Percentiles rank a stretch among this genome's conserved stretches.
These are phyloP conservation scores for Chloromyia formosa DNA, from an alignment of 2,888 invertebrate genomes.

Conservation along the genomic window DNA sequence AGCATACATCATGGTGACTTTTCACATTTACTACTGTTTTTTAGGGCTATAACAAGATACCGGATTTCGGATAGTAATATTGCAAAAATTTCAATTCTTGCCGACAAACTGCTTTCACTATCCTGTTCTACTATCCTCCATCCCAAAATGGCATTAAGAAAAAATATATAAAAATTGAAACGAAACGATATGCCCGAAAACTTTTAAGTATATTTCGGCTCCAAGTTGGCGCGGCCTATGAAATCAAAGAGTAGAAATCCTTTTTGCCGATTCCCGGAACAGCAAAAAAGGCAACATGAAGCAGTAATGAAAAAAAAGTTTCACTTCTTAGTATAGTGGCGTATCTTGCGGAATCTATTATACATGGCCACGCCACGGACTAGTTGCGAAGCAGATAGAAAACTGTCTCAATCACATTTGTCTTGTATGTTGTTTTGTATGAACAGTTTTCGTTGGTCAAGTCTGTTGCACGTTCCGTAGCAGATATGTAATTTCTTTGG, in stretches of 20 bases:
- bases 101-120: neutral
- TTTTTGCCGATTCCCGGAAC: constrained; percentile 7
- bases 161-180: constrained; percentile 5
- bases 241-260: constrained; percentile 15
- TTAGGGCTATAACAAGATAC: neutral
- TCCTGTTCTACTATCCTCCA: neutral
- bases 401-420: neutral
- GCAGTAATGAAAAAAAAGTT: neutral
- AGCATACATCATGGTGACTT: constrained; percentile 1
- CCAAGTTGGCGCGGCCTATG: constrained; percentile 19
- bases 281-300: neutral
- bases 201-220: constrained; percentile 28
- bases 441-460: no score
- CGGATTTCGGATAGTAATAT: constrained; percentile 1
- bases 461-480: no score
- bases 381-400: neutral
- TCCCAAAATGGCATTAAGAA: neutral
- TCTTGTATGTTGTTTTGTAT: no score
- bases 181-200: constrained; percentile 11
- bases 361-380: neutral
- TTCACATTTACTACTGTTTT: neutral
- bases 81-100: neutral
- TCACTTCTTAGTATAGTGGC: neutral
- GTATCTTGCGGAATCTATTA: neutral
- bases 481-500: no score